Percentiles rank a stretch among this genome's conserved stretches.
phyloP scores from a whole-genome alignment of 2,797 vertebrate genomes.

The Tangara arthus region DNA sequence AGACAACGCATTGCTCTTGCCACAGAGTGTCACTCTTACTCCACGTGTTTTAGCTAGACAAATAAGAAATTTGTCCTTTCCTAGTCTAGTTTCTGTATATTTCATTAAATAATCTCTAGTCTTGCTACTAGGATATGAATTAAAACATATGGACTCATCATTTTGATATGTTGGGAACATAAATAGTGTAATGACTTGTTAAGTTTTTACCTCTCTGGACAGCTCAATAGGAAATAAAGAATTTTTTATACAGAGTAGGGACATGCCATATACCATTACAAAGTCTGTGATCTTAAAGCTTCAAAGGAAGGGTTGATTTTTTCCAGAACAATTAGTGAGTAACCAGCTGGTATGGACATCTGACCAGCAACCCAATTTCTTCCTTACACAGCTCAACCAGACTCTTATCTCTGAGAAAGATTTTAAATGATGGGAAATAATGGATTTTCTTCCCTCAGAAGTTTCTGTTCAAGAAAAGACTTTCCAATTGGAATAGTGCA shows the following conservation, averaged over 20 bases:
- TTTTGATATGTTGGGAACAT: not conserved
- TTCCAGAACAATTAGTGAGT: not conserved
- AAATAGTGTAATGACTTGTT: not conserved
- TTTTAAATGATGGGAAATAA: not conserved
- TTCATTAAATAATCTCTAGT: not conserved
- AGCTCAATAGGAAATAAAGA: not conserved
- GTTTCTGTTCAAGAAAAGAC: not conserved
- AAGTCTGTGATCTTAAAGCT: not conserved
- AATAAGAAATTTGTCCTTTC: not conserved
- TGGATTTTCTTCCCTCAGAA: not conserved
- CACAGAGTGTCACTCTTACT: slow-evolving; percentile 67
- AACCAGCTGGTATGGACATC: not conserved
- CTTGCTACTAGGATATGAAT: not conserved
- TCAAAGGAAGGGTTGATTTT: not conserved
- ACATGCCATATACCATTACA: not conserved
- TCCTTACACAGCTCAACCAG: not conserved
- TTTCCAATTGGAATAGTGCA: not conserved
- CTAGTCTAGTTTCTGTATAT: not conserved
- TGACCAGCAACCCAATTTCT: not conserved
- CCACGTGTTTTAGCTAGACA: not conserved
- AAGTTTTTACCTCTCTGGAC: not conserved
- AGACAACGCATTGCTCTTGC: not conserved
- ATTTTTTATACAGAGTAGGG: not conserved
- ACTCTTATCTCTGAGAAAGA: not conserved
- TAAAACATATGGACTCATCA: not conserved